A percentile compares a stretch with the other conserved stretches of the same genome.
phyloP scores from a whole-genome alignment of 35 echinoderm and acorn worm species.

The Eucidaris tribuloides region DNA sequence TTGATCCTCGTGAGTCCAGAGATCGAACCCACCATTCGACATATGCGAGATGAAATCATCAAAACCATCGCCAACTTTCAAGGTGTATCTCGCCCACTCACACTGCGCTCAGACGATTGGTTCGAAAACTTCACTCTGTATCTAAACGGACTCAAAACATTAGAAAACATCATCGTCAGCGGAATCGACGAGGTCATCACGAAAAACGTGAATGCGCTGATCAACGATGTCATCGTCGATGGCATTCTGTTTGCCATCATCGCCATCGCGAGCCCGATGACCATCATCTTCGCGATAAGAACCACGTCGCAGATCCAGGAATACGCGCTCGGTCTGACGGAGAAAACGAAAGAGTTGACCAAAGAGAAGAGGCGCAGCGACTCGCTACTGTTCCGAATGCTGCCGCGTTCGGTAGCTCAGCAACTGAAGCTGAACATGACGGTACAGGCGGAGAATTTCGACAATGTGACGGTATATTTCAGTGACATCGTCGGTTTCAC shows the following conservation, averaged over 20 bases:
- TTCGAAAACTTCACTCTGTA: constrained; percentile 1
- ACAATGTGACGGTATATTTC: constrained; percentile 70
- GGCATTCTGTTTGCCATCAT: constrained; percentile 31
- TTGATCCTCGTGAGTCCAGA: not conserved
- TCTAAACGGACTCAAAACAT: not conserved
- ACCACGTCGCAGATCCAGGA: constrained; percentile 57
- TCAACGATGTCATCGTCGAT: constrained; percentile 15
- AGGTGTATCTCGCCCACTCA: not conserved
- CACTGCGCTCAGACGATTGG: not conserved
- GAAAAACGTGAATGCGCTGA: not conserved
- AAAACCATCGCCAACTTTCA: not conserved
- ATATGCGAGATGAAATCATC: not conserved
- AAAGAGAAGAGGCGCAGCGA: constrained; percentile 80
- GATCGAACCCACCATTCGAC: not conserved
- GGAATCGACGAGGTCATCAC: constrained; percentile 27
- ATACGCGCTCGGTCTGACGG: constrained; percentile 43
- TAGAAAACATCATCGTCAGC: not conserved
- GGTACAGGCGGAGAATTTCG: constrained; percentile 66
- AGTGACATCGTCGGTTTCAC: constrained; percentile 88
- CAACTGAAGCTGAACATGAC: constrained; percentile 58
- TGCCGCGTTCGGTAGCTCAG: constrained; percentile 66
- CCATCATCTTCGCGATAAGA: constrained; percentile 13
- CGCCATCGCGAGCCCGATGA: constrained; percentile 42
- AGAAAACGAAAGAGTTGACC: constrained; percentile 56
- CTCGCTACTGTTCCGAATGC: constrained; percentile 79